Base-by-base conservation (phyloP, 1,140 invertebrate genomes). In the Neuroterus valhalla region DNA sequence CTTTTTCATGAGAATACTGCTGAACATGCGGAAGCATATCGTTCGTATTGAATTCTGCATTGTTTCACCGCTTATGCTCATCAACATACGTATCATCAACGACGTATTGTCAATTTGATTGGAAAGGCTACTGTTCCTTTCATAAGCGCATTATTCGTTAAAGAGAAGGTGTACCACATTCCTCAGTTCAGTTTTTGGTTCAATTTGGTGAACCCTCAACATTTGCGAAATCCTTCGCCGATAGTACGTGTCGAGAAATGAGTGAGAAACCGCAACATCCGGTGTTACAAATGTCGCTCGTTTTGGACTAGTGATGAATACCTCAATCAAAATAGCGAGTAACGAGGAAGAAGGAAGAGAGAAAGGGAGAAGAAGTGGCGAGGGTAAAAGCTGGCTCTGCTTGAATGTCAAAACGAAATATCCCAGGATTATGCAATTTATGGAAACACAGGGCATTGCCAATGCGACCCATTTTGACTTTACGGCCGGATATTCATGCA, bases 381-480 rank as follows among this genome's bases (percentile, higher is more conserved):
- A 73, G 70, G 19, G 62, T 42, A 46, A n/a, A 17, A 48, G 17
- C 23, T 31, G 67, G 72, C 45, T 66, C 26, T 55, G 70, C 66
- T 75, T 74, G 66, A 78, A 74, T 77, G 72, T 68, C 66, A 68
- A 76, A 72, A 77, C 77, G 70, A 77, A 76, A 70, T 81, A 69
- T 77, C 73, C 26, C 42, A 50, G 69, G 50, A 81, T 83, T 82
- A 82, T 76, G 70, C 78, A 72, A 78, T 83, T 78, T 76, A 74
- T 74, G 70, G 42, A 50, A 71, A 75, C 69, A 55, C 45, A 75
- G 74, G 68, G 67, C 68, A 71, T 75, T 68, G 74, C 62, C 42
- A 75, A 75, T 71, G 68, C 46, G 42, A 70, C 45, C 69, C 69
- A 75, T 71, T 68, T 66, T 71, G 48, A 66, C 77, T 78, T 78